A percentile compares a stretch with the other conserved stretches of the same genome.
Evolutionary conservation across 2,113 vertebrate species (phyloP).

Genomic region (Aramus guarauna): DNA sequence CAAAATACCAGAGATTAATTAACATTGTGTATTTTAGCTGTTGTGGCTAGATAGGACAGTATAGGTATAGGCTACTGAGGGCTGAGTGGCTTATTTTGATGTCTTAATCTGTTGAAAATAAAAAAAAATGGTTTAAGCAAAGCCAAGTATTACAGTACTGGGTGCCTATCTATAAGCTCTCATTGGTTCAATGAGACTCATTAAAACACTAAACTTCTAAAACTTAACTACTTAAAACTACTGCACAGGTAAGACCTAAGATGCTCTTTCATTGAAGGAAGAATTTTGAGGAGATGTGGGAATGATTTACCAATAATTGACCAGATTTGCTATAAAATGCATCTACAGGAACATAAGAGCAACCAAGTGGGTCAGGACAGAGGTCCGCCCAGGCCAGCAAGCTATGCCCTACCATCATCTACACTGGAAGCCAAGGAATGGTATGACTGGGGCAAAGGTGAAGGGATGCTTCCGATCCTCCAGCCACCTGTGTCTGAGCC

Average conservation of each 20-base stretch:
- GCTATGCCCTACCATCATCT: neutral
- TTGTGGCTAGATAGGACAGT: neutral
- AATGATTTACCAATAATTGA: neutral
- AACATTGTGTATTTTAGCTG: neutral
- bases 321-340: neutral
- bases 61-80: neutral
- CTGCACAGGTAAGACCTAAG: neutral
- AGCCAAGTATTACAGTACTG: neutral
- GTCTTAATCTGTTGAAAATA: neutral
- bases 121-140: neutral
- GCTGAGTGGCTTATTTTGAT: neutral
- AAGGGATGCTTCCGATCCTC: neutral
- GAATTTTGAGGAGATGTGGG: neutral
- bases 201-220: neutral
- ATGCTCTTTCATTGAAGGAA: neutral
- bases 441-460: neutral
- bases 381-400: neutral
- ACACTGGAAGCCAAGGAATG: neutral
- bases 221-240: neutral
- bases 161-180: neutral
- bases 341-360: neutral
- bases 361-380: neutral
- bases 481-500: neutral
- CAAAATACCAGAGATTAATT: neutral
- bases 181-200: neutral